Evolutionary conservation across 2,113 vertebrate genomes (phyloP), one percentile per base, ranked within the genome.

Genomic region (Mixornis gularis): DNA sequence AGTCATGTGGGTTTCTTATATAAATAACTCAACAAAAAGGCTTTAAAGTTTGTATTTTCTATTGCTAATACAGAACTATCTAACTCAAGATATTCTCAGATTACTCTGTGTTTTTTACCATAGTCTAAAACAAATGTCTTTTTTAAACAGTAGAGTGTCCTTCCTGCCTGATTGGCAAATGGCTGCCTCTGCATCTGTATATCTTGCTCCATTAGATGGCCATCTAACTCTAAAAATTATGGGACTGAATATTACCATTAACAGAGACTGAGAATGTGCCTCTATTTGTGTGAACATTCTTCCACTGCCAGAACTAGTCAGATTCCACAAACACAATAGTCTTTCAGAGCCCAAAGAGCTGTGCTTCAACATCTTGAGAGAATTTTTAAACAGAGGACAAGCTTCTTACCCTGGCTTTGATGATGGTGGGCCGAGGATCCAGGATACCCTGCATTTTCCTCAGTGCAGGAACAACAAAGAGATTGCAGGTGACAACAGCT

Each of bases 401-500:
- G 40, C 30, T 87, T 91, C 95, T 97, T 98, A 99, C 99, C 98
- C 99, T 98, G 96, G 99, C 99, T 99, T 99, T 99, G 98, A 99
- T 99, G 97, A 99, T 99, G 93, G 99, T 99, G 89, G 99, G 99
- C 89, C 99, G 98, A 94, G 99, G 99, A 98, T 99, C 99, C 98
- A 99, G 96, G 97, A 99, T 99, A 93, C 99, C 99, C 97, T 99
- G 99, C 99, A 99, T 99, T 96, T 99, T 99, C 98, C 99, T 99
- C 98, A 99, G 98, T 91, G 99, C 99, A 78, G 99, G 99, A 97
- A 99, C 99, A 96, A 99, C 99, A 96, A 99, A 99, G 97, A 99
- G 99, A 97, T 99, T 99, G 98, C 99, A 99, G 96, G 99, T 99
- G 96, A 99, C 99, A 52, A 99, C 99, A 66, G 99, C 99, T 85